These are phyloP conservation scores for Kuschelorhynchus macadamiae DNA, from an alignment of 2,888 invertebrate genomes.

Conservation along the genomic window DNA sequence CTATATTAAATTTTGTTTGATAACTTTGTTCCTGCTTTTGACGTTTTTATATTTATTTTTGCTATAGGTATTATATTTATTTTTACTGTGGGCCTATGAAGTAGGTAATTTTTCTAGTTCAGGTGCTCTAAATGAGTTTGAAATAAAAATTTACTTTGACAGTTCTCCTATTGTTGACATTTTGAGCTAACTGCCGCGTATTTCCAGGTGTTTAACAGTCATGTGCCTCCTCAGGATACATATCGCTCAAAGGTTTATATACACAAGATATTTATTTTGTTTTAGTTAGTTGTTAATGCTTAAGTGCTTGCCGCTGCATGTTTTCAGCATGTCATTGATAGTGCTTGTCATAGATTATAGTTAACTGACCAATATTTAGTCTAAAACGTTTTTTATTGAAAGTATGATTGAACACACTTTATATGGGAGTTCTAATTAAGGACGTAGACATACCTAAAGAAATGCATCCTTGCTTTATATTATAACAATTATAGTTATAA, in stretches of 20 bases:
- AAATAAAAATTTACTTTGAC: conserved; percentile 17
- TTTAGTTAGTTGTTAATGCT: conserved; percentile 59
- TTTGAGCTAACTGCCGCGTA: conserved; percentile 64
- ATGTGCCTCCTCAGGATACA: conserved; percentile 93
- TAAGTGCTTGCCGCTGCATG: conserved; percentile 64
- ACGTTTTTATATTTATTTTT: too few species aligned
- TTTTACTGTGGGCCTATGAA: too few species aligned
- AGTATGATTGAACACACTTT: too few species aligned
- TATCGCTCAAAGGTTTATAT: conserved; percentile 92
- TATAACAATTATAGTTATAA: too few species aligned
- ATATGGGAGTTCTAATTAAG: too few species aligned
- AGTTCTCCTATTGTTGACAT: conserved; percentile 32
- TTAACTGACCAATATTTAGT: conserved; percentile 46
- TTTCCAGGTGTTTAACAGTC: conserved; percentile 95
- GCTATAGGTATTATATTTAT: too few species aligned
- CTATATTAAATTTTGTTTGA: too few species aligned
- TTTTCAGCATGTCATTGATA: conserved; percentile 53
- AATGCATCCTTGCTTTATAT: too few species aligned
- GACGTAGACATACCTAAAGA: too few species aligned
- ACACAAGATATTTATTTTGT: conserved; percentile 62
- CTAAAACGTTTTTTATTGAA: conserved; percentile 10
- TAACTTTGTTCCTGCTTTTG: too few species aligned
- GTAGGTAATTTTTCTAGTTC: conserved; percentile 12
- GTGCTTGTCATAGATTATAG: conserved; percentile 51
- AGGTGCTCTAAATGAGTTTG: conserved; percentile 3